phyloP scores from a whole-genome alignment of 1,140 invertebrate genomes.

The Kradibia gibbosae region DNA sequence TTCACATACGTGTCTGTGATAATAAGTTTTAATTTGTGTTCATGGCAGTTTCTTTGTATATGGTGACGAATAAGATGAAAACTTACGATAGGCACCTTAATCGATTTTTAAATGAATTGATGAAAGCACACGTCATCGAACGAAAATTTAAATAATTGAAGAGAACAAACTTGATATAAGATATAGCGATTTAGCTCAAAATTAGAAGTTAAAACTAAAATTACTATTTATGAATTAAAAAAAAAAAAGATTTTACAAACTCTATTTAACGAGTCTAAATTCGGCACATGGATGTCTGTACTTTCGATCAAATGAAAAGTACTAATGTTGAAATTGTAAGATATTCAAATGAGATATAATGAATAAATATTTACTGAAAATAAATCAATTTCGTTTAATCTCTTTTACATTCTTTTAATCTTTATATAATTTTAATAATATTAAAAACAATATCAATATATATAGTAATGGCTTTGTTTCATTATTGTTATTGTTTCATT shows the following conservation, averaged over 20 bases:
- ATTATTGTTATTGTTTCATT: background rate
- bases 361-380: slow-evolving; percentile 6
- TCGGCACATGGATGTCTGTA: background rate
- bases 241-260: background rate
- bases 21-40: slow-evolving; percentile 55
- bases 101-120: background rate
- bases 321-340: background rate
- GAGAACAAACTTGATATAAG: background rate
- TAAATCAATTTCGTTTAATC: background rate
- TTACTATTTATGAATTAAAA: background rate
- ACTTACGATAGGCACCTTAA: slow-evolving; percentile 2
- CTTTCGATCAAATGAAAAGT: background rate
- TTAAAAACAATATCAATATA: background rate
- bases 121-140: background rate
- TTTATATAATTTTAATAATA: background rate
- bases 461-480: background rate
- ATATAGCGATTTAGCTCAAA: background rate
- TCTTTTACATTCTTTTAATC: background rate
- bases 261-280: background rate
- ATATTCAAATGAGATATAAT: background rate
- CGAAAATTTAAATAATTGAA: background rate
- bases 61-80: background rate
- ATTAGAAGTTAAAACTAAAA: background rate
- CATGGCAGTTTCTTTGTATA: slow-evolving; percentile 44
- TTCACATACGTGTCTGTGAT: slow-evolving; percentile 54